These are phyloP conservation scores for Drosophila seguyi DNA, from an alignment of 1,140 invertebrate species.

Conservation along the genomic window DNA sequence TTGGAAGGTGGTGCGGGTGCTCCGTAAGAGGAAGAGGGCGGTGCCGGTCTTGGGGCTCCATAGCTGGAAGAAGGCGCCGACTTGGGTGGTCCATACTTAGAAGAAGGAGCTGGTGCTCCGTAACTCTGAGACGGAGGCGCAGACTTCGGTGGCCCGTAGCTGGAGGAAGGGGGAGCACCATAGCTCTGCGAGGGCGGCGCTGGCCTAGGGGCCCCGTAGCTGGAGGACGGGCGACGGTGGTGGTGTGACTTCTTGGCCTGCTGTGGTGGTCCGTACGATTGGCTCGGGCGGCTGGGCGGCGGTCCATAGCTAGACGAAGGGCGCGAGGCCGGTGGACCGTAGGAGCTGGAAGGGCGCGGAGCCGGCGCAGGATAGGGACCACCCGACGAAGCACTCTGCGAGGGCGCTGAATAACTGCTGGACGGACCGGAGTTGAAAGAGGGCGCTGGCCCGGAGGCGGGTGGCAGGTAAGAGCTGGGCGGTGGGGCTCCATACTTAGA, in stretches of 20 bases:
- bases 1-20: constrained; percentile 31
- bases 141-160: constrained; percentile 74
- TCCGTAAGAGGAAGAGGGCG: constrained; percentile 84
- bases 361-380: constrained; percentile 81
- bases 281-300: constrained; percentile 76
- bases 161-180: constrained; percentile 81
- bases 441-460: constrained; percentile 80
- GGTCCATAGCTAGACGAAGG: constrained; percentile 85
- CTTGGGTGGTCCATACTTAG: constrained; percentile 86
- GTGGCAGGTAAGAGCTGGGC: constrained; percentile 76
- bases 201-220: constrained; percentile 54
- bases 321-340: constrained; percentile 42
- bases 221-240: constrained; percentile 74
- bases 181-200: constrained; percentile 77
- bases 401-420: constrained; percentile 85
- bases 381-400: constrained; percentile 43
- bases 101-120: constrained; percentile 85
- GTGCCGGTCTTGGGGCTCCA: constrained; percentile 44
- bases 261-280: constrained; percentile 84
- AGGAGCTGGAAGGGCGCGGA: constrained; percentile 84
- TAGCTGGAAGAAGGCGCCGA: constrained; percentile 81
- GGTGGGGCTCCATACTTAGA: constrained; percentile 71
- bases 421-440: constrained; percentile 84
- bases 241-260: constrained; percentile 54
- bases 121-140: constrained; percentile 80